Base-by-base conservation (phyloP, 2,797 vertebrate species). In the Coregonus sp. region DNA sequence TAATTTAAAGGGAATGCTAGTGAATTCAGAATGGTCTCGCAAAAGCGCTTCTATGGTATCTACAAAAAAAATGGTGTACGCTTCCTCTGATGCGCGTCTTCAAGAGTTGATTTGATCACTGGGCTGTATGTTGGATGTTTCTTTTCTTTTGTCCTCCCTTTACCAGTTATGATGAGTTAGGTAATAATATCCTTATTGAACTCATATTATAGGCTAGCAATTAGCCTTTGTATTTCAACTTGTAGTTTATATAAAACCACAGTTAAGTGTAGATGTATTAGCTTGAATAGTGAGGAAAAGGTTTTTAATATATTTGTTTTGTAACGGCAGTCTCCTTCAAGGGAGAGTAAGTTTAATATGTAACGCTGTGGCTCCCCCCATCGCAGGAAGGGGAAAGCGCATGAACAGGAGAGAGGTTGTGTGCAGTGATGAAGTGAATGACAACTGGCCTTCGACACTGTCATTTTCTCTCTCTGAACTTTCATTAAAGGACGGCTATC, bases 1-100 rank as follows among this genome's bases (percentile, higher is more conserved):
- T 70, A 73, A 80, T 94, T 94, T 95, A 94, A 95, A 95, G 92
- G 94, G 93, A 93, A 92, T 76, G 81, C 70, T 77, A 74, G 72
- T 86, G 84, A 69, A 78, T 83, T 78, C 76, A 78, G 78, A 73
- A 76, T 75, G 52, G 65, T 68, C 76, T 78, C 80, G 50, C 77
- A 80, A 79, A 76, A 76, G 67, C 0, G 73, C 40, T 47, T 47
- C 40, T 82, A 16, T 16, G 4, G 70, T 54, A 51, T 70, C 70
- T 14, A 20, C 69, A 14, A 51, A 6, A 25, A 25, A 51, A 25
- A 14, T 70, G 5, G 37, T 37, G 71, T 65, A 72, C 67, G 69
- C 63, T 68, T 75, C n/a, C 37, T 40, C 20, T 12, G 37, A 20
- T 70, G 40, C 40, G 37, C 9, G 9, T 51, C n/a, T 25, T n/a